Percentiles rank a stretch among this genome's conserved stretches.
These are phyloP conservation scores for Dendrolimus kikuchii DNA, from an alignment of 1,140 invertebrate genomes.

Conservation along the genomic window DNA sequence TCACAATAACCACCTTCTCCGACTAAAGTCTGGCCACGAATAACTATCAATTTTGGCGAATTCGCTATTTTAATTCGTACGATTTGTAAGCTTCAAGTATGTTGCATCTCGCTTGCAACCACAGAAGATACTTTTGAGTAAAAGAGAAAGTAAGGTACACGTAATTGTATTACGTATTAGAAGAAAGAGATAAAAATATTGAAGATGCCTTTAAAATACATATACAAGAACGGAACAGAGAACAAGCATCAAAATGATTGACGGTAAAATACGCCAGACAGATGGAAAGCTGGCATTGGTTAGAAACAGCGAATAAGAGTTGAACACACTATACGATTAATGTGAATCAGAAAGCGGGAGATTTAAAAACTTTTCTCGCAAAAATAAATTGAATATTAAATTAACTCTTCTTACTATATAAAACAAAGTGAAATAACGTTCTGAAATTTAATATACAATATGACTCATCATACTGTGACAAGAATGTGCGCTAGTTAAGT, in stretches of 20 bases:
- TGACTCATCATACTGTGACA: no score
- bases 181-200: neutral
- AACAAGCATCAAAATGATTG: slow-evolving; percentile 9
- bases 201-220: neutral
- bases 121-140: slow-evolving; percentile 5
- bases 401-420: no score
- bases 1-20: slow-evolving; percentile 45
- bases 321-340: slow-evolving; percentile 52
- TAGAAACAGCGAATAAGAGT: slow-evolving; percentile 43
- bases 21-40: slow-evolving; percentile 60
- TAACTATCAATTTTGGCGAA: slow-evolving; percentile 59
- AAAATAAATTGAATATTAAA: no score
- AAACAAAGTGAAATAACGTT: no score
- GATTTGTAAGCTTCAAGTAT: slow-evolving; percentile 28
- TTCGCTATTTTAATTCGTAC: slow-evolving; percentile 49
- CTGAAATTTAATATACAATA: no score
- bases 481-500: slow-evolving; percentile 6
- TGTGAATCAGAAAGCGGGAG: slow-evolving; percentile 31
- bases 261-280: slow-evolving; percentile 70
- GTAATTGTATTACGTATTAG: slow-evolving; percentile 13
- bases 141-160: slow-evolving; percentile 26
- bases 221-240: neutral
- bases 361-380: neutral
- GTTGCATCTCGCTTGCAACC: slow-evolving; percentile 23
- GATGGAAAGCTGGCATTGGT: slow-evolving; percentile 74